Conservation (phyloP, 2,888 invertebrate species). For the Halictus quadricinctus region DNA sequence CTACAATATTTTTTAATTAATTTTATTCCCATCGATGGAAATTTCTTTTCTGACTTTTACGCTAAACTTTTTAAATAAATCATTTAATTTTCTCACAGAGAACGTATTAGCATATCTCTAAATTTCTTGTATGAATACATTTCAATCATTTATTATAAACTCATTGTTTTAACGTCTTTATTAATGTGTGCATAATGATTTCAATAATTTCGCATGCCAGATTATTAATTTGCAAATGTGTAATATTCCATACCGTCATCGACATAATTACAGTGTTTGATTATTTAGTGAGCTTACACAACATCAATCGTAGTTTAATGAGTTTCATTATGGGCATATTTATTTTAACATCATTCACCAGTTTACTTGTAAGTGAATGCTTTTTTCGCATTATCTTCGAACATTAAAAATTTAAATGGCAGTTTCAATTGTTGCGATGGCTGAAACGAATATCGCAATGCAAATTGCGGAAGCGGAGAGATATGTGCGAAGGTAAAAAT, state of each 20-base stretch:
- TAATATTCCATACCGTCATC: slow-evolving; percentile 3
- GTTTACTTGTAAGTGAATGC: not conserved
- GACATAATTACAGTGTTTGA: slow-evolving; percentile 13
- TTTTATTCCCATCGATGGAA: not conserved
- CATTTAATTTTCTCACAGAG: not conserved
- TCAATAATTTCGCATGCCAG: slow-evolving; percentile 6
- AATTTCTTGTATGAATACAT: not conserved
- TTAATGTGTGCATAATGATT: slow-evolving; percentile 13
- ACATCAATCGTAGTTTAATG: slow-evolving; percentile 11
- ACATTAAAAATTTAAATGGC: not conserved
- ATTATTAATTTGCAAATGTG: slow-evolving; percentile 11
- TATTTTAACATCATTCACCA: not conserved
- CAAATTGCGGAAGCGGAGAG: not conserved
- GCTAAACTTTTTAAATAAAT: not conserved
- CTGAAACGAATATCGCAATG: not conserved
- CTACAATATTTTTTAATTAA: not conserved
- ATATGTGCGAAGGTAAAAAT: not conserved
- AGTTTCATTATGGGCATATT: not conserved
- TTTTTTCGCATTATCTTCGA: not conserved
- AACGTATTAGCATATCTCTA: not conserved
- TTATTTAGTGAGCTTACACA: slow-evolving; percentile 7
- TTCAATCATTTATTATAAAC: not conserved
- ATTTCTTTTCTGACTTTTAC: not conserved
- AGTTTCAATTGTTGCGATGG: not conserved
- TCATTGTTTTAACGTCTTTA: slow-evolving; percentile 11